Conservation (phyloP, 64 coral and sea anemone species). For the Montipora sp. region DNA sequence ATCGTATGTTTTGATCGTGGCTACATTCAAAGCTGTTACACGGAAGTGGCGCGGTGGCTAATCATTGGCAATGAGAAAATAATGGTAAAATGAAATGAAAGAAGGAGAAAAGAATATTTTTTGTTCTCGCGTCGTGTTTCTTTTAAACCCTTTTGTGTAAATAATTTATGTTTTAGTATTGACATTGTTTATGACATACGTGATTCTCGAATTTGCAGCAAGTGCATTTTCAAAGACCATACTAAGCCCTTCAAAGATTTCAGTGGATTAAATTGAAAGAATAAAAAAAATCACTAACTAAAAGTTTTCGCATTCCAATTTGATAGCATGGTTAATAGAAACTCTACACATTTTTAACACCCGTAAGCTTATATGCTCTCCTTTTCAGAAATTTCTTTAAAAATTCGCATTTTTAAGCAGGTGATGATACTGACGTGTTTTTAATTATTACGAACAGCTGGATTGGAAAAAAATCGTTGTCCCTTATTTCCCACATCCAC, state of each 20-base stretch:
- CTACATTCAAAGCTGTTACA: background rate
- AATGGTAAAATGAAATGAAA: too few relatives aligned
- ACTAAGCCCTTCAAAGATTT: background rate
- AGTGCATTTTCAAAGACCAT: slow-evolving; percentile 1
- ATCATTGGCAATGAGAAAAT: too few relatives aligned
- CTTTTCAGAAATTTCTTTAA: background rate
- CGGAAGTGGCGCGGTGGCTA: too few relatives aligned
- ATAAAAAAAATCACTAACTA: background rate
- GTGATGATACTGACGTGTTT: slow-evolving; percentile 28
- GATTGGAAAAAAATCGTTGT: background rate
- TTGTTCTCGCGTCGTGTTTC: too few relatives aligned
- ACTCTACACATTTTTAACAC: background rate
- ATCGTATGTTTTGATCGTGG: background rate
- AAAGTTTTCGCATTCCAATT: background rate
- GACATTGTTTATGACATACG: slow-evolving; percentile 12
- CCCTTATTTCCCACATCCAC: background rate
- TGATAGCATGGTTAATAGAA: background rate
- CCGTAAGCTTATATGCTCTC: background rate
- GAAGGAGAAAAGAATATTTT: too few relatives aligned
- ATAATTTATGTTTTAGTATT: slow-evolving; percentile 28
- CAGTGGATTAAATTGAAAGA: background rate
- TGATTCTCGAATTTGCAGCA: background rate
- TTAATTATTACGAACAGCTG: slow-evolving; percentile 41
- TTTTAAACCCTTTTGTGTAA: background rate
- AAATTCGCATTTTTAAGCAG: slow-evolving; percentile 35